Evolutionary conservation across 1,140 invertebrate genomes (phyloP).

Genomic region (Littorina saxatilis): DNA sequence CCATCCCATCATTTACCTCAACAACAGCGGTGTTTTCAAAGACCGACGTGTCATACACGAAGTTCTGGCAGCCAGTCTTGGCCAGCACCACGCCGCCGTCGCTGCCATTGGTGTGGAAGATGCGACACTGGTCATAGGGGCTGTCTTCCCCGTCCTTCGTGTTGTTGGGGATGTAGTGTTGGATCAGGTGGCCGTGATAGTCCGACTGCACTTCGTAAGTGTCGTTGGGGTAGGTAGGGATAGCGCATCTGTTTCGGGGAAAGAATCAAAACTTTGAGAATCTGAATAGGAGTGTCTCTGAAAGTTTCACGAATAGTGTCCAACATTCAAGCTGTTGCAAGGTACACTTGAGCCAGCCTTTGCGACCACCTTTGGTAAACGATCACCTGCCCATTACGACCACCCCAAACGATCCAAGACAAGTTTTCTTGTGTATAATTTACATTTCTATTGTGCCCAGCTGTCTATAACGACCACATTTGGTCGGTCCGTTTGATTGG

Average conservation of each 20-base stretch:
- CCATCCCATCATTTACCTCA: constrained; percentile 22
- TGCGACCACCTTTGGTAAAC: too few species aligned
- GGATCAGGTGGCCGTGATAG: constrained; percentile 19
- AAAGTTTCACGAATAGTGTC: too few species aligned
- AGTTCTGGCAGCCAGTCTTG: background rate
- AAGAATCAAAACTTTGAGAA: too few species aligned
- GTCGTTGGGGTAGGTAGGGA: constrained; percentile 27
- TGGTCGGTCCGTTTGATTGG: too few species aligned
- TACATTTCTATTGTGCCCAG: too few species aligned
- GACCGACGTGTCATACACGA: constrained; percentile 42
- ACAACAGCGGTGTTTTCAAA: constrained; percentile 29
- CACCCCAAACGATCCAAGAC: too few species aligned
- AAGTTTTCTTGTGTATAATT: too few species aligned
- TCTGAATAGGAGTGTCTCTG: too few species aligned
- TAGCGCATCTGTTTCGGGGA: constrained; percentile 21
- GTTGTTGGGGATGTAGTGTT: constrained; percentile 25
- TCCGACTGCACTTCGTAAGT: constrained; percentile 20
- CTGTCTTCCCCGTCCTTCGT: background rate
- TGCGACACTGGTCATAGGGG: constrained; percentile 31
- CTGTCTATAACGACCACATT: too few species aligned
- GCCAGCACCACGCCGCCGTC: background rate
- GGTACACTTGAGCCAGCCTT: too few species aligned
- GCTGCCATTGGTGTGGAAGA: background rate
- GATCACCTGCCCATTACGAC: too few species aligned
- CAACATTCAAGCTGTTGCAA: too few species aligned